Evolutionary conservation across 2,888 invertebrate species (phyloP).

Genomic region (Leptopilina drosophilae): DNA sequence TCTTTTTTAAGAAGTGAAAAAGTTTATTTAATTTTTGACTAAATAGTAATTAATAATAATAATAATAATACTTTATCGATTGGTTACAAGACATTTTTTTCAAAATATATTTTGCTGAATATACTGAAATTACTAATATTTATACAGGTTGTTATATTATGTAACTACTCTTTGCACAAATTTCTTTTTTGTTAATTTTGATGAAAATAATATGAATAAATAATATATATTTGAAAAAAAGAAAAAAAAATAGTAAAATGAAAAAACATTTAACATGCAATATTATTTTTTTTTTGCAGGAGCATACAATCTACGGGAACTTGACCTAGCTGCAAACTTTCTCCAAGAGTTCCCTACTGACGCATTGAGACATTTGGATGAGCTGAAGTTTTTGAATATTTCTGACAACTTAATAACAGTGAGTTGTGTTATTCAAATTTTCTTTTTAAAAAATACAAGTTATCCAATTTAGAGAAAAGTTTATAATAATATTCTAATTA

Average conservation of each 20-base stretch:
- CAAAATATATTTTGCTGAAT: too few species aligned
- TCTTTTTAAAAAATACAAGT: neutral
- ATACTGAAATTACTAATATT: too few species aligned
- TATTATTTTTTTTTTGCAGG: conserved; percentile 7
- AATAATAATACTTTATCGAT: too few species aligned
- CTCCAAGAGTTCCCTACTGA: conserved; percentile 89
- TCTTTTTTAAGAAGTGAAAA: too few species aligned
- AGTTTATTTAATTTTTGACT: too few species aligned
- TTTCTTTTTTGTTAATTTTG: neutral
- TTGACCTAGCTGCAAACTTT: conserved; percentile 93
- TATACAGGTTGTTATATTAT: too few species aligned
- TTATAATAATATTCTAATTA: too few species aligned
- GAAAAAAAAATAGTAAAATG: too few species aligned
- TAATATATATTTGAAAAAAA: too few species aligned
- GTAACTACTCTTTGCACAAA: neutral
- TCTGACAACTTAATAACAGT: conserved; percentile 92
- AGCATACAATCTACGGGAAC: conserved; percentile 85
- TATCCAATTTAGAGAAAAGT: too few species aligned
- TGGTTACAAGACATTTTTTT: neutral
- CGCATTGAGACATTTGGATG: conserved; percentile 84
- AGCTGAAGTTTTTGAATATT: conserved; percentile 86
- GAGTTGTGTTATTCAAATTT: conserved; percentile 54
- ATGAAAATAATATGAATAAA: too few species aligned
- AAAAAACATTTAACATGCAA: neutral
- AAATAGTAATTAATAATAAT: too few species aligned